Conservation (phyloP, 2,888 invertebrate genomes). For the Dynastes tityus region DNA sequence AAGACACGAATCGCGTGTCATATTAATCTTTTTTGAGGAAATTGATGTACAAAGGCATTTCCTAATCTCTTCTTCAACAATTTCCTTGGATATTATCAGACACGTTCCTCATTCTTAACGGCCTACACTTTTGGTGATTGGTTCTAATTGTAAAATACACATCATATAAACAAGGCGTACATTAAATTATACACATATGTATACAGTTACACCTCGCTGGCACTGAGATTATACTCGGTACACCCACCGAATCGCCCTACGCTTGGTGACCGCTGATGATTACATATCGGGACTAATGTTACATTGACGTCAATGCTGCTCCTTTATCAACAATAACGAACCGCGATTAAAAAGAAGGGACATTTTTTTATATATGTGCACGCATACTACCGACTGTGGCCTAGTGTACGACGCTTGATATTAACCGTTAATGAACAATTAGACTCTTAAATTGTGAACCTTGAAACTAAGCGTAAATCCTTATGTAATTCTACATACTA, state of each 20-base stretch:
- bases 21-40: too few relatives aligned
- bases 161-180: not conserved
- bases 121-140: not conserved
- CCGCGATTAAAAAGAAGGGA: constrained; percentile 22
- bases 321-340: constrained; percentile 22
- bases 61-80: too few relatives aligned
- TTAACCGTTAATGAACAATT: too few relatives aligned
- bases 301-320: constrained; percentile 37
- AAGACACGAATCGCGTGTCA: too few relatives aligned
- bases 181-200: too few relatives aligned
- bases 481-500: too few relatives aligned
- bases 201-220: not conserved
- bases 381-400: not conserved
- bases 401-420: too few relatives aligned
- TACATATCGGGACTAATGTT: constrained; percentile 35
- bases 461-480: too few relatives aligned
- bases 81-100: too few relatives aligned
- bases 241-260: constrained; percentile 33
- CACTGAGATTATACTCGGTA: not conserved
- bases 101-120: too few relatives aligned
- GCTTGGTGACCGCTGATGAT: constrained; percentile 9
- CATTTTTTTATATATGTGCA: not conserved
- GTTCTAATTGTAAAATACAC: not conserved
- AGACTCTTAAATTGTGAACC: too few relatives aligned
- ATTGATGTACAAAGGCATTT: too few relatives aligned